Evolutionary conservation across 2,797 vertebrate genomes (phyloP).

Genomic region (Poeciliopsis turneri): DNA sequence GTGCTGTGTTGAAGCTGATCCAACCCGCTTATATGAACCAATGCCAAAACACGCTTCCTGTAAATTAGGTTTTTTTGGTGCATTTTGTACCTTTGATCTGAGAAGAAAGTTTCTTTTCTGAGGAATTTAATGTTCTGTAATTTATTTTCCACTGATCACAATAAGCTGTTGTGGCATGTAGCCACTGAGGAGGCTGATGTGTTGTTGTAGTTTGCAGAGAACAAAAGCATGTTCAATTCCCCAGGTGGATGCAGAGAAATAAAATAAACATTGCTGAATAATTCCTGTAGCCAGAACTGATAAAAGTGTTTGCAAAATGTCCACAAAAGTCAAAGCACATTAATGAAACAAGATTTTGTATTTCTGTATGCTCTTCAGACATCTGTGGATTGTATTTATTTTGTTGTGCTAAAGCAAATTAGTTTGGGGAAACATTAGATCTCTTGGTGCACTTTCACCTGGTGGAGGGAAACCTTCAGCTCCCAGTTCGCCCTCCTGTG

Average conservation of each 20-base stretch:
- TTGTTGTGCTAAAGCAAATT: conserved; percentile 36
- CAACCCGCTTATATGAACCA: not conserved
- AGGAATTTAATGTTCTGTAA: not conserved
- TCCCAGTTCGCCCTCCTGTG: conserved; percentile 34
- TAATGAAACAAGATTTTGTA: not conserved
- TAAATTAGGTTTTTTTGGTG: not conserved
- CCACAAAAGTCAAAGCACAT: not conserved
- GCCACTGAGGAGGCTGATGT: conserved; percentile 5
- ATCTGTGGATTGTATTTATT: conserved; percentile 21
- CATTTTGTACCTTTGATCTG: conserved; percentile 4
- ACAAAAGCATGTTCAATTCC: not conserved
- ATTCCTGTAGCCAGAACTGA: not conserved
- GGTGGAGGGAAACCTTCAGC: conserved; percentile 44
- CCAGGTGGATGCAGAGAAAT: conserved; percentile 16
- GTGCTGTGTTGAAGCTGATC: not conserved
- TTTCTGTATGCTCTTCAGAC: conserved; percentile 12
- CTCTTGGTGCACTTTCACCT: conserved; percentile 47
- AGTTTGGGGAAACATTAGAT: conserved; percentile 28
- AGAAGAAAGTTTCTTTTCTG: not conserved
- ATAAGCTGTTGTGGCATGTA: conserved; percentile 1
- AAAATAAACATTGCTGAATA: not conserved
- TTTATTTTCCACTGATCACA: not conserved
- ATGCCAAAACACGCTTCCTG: conserved; percentile 11
- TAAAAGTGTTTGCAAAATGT: not conserved
- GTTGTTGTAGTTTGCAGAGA: not conserved